Evolutionary conservation across 1,140 invertebrate species (phyloP), one percentile per base, ranked within the genome.

Genomic region (Zaprionus inermis): DNA sequence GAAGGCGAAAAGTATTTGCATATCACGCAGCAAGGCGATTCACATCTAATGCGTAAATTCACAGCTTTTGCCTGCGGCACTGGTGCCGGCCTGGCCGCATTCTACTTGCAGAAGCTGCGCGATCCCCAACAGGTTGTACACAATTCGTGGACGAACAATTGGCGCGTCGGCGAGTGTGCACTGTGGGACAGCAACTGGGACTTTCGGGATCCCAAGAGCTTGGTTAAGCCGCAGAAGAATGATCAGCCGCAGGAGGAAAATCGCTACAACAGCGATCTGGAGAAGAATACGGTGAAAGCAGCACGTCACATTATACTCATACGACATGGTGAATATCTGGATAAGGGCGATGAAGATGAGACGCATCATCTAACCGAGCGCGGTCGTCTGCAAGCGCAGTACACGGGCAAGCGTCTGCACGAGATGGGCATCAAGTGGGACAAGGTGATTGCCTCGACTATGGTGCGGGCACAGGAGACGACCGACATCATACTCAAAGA

Each of bases 321-420:
- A 73, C 94, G 98, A 36, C 98, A 99, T 93, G 98, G 98, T 0
- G 98, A 99, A 91, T 99, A 99, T 90, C 95, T 98, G 77, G 86
- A 95, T 20, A 93, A 94, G 24, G 97, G 96, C 1, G 92, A 93
- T 46, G 94, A 92, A 16, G 98, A 99, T 92, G 92, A 93, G n/a
- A 95, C 97, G 32, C 94, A 96, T 89, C 93, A 93, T 54, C 93
- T 99, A 1, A 99, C 98, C 7, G 93, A 95, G 52, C 93, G 98
- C 74, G 97, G 97, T 41, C 94, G 94, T 84, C 93, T 95, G 61
- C 98, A 99, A 93, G 98, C 98, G 1, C 94, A 96, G 54, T 90
- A 95, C 18, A 98, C 97, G 12, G 98, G 98, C 0, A 92, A 95
- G 79, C 93, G 97, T 28, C 93, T 98, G 16, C 94, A 95, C 60